These are phyloP conservation scores for Gryllus longicercus DNA, from an alignment of 2,888 invertebrate genomes.

Conservation along the genomic window DNA sequence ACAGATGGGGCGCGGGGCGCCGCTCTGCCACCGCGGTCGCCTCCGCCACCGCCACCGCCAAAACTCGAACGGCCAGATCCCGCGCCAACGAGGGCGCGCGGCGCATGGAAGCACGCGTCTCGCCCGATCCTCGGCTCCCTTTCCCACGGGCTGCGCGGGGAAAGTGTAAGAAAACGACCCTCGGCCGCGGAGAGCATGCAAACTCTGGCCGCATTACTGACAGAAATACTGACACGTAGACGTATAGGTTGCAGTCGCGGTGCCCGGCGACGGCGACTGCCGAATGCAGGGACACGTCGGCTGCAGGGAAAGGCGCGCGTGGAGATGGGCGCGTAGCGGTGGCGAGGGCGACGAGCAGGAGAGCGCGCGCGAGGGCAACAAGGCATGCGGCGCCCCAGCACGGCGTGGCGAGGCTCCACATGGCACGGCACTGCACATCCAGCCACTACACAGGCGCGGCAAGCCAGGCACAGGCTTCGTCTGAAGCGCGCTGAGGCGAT, in stretches of 20 bases:
- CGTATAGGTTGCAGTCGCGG: too few relatives aligned
- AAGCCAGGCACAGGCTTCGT: neutral
- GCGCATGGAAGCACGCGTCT: too few relatives aligned
- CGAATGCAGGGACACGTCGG: neutral
- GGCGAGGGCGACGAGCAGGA: too few relatives aligned
- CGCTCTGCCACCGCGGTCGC: neutral
- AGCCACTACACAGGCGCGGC: constrained; percentile 17
- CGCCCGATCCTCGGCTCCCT: too few relatives aligned
- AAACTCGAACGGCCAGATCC: neutral
- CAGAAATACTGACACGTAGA: too few relatives aligned
- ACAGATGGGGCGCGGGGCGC: neutral
- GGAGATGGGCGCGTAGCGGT: neutral
- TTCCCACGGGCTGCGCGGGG: too few relatives aligned
- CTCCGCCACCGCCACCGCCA: neutral
- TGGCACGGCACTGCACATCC: neutral
- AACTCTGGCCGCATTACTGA: too few relatives aligned
- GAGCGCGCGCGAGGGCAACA: too few relatives aligned
- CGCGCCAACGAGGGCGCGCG: neutral
- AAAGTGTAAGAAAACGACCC: too few relatives aligned
- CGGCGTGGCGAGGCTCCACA: too few relatives aligned
- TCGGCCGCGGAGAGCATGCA: too few relatives aligned
- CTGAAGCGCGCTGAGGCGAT: neutral
- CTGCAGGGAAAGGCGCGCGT: neutral
- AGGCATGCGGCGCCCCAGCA: too few relatives aligned
- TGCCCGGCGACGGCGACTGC: neutral